These are phyloP conservation scores for Corythornis madagascariensis DNA, from an alignment of 2,113 vertebrate genomes.

Conservation along the genomic window DNA sequence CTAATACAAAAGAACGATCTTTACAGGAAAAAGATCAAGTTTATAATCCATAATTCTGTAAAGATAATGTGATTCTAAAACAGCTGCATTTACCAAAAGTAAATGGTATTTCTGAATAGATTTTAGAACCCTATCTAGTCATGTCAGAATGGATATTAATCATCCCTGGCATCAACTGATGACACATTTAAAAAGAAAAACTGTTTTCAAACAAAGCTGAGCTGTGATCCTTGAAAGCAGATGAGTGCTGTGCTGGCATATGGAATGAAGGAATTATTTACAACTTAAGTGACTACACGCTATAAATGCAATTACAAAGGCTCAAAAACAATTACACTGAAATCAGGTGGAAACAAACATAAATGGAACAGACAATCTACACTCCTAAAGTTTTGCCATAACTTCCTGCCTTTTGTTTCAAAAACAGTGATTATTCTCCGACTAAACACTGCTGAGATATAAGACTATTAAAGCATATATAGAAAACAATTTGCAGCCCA, in stretches of 20 bases:
- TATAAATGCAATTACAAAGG: not conserved
- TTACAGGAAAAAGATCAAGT: not conserved
- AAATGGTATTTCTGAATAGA: not conserved
- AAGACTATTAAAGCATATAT: not conserved
- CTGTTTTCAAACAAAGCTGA: slow-evolving; percentile 22
- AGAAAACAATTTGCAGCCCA: not conserved
- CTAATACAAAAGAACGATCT: not conserved
- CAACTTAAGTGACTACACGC: not conserved
- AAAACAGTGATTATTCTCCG: not conserved
- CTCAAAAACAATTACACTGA: not conserved
- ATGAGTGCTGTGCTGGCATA: not conserved
- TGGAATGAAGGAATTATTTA: not conserved
- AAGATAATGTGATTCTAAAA: not conserved
- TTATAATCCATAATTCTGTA: not conserved
- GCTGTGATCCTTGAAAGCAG: not conserved
- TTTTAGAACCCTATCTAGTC: slow-evolving; percentile 4
- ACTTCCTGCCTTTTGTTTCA: not conserved
- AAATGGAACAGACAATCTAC: not conserved
- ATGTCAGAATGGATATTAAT: slow-evolving; percentile 1
- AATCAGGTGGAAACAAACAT: not conserved
- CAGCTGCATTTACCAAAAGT: not conserved
- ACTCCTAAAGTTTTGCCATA: not conserved
- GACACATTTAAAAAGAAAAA: not conserved
- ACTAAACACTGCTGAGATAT: not conserved
- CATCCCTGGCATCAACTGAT: not conserved